Evolutionary conservation across 2,797 vertebrate genomes (phyloP).

Genomic region (Falco columbarius): DNA sequence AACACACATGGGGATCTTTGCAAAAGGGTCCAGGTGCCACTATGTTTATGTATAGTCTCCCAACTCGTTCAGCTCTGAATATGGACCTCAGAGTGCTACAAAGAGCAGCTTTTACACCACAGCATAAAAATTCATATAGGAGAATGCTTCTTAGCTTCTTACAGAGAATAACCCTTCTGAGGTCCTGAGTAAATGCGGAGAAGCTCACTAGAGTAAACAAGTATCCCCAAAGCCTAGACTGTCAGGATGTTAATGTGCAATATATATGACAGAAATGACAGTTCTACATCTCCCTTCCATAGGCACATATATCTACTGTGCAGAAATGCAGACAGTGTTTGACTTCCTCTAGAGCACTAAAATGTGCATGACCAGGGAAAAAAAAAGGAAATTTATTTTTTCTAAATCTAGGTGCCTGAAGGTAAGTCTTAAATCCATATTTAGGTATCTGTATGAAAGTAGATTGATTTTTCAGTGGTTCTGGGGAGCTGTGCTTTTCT

Average conservation of each 20-base stretch:
- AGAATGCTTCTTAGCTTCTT: background rate
- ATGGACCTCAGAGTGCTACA: background rate
- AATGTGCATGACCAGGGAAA: background rate
- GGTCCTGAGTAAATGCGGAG: background rate
- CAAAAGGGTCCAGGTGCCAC: background rate
- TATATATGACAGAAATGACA: background rate
- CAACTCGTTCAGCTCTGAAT: background rate
- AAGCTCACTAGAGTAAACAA: background rate
- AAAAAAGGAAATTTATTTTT: background rate
- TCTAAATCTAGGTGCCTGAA: background rate
- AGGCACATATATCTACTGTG: background rate
- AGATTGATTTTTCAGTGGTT: background rate
- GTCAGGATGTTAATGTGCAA: background rate
- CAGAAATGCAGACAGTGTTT: background rate
- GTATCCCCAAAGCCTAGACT: background rate
- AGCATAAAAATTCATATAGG: background rate
- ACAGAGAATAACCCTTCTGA: background rate
- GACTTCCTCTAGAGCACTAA: background rate
- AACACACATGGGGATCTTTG: rapidly evolving
- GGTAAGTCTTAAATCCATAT: background rate
- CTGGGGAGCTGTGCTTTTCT: background rate
- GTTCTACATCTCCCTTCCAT: background rate
- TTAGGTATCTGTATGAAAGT: background rate
- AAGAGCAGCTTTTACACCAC: background rate
- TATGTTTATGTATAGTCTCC: background rate